Evolutionary conservation across 2,888 invertebrate species (phyloP).

Genomic region (Tipula unca): DNA sequence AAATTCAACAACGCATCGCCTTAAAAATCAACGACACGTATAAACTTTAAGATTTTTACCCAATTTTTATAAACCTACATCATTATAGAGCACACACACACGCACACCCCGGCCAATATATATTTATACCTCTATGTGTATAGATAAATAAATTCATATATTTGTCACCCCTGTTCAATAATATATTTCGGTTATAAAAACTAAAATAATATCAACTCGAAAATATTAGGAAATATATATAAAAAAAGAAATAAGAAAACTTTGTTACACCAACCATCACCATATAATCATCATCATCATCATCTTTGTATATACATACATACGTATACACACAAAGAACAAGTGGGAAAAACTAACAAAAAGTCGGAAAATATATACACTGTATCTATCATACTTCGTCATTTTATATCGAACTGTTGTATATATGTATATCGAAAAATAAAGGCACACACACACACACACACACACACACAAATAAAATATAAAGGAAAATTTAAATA

Average conservation of each 20-base stretch:
- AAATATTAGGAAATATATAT: not conserved
- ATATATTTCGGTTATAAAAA: not conserved
- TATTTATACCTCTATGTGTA: not conserved
- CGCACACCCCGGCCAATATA: not conserved
- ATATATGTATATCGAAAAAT: not conserved
- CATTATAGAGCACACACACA: not conserved
- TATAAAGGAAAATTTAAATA: not conserved
- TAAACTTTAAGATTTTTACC: slow-evolving; percentile 3
- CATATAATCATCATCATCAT: not conserved
- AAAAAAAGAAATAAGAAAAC: not conserved
- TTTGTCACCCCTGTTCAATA: slow-evolving; percentile 14
- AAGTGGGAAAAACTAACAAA: not conserved
- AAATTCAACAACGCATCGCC: not conserved
- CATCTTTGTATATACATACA: not conserved
- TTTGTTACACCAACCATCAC: not conserved
- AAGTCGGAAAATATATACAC: not conserved
- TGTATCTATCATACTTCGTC: not conserved
- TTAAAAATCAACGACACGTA: not conserved
- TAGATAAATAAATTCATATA: not conserved
- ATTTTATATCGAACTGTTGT: not conserved
- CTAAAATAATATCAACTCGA: slow-evolving; percentile 14
- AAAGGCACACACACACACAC: not conserved
- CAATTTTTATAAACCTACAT: not conserved
- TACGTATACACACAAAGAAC: not conserved
- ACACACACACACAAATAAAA: not conserved